phyloP scores from a whole-genome alignment of 2,797 vertebrate species.

The Gambusia yucatana region DNA sequence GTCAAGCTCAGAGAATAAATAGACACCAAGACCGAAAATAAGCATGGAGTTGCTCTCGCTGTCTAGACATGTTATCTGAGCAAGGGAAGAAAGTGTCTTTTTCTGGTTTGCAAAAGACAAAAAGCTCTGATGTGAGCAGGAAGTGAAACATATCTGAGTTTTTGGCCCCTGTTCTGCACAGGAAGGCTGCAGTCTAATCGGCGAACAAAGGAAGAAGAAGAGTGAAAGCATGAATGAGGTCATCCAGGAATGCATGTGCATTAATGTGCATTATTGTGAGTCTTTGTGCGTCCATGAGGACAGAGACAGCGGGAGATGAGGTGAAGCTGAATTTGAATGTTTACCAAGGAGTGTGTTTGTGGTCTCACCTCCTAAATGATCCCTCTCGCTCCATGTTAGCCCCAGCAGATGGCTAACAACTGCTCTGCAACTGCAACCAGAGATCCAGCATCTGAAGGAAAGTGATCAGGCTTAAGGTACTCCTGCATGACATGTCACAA shows the following conservation, averaged over 20 bases:
- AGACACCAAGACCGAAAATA: neutral
- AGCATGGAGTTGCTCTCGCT: neutral
- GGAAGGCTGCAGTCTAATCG: conserved; percentile 59
- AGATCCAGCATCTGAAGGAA: conserved; percentile 54
- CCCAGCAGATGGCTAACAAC: conserved; percentile 44
- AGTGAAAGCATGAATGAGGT: conserved; percentile 64
- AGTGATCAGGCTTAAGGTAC: neutral
- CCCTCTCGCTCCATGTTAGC: conserved; percentile 75
- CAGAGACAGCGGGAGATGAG: conserved; percentile 6
- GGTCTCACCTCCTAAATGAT: conserved; percentile 68
- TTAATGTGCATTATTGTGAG: conserved; percentile 28
- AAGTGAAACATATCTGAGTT: conserved; percentile 20
- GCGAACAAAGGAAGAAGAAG: conserved; percentile 60
- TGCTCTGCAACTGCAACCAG: neutral
- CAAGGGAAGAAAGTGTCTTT: neutral
- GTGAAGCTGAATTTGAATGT: conserved; percentile 24
- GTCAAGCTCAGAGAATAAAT: conserved; percentile 6
- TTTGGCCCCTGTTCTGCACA: conserved; percentile 43
- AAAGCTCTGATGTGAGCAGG: neutral
- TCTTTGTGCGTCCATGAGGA: conserved; percentile 32
- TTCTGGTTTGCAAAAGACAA: neutral
- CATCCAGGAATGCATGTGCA: conserved; percentile 59
- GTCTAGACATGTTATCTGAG: neutral
- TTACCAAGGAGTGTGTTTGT: conserved; percentile 19
- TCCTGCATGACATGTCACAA: neutral